These are phyloP conservation scores for Diachasmimorpha longicaudata DNA, from an alignment of 1,140 invertebrate species.

Conservation along the genomic window DNA sequence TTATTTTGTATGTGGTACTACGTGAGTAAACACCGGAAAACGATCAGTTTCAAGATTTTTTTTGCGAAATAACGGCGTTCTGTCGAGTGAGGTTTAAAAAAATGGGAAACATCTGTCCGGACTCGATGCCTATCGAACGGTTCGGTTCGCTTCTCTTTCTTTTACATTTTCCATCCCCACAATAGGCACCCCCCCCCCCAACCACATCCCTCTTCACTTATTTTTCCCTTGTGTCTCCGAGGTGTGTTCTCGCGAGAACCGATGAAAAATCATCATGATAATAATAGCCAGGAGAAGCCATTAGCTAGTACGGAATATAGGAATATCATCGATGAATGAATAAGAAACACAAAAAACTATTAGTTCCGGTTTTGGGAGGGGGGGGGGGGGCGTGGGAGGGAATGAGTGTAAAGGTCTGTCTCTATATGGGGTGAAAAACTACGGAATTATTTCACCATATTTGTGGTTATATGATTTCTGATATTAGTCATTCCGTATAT, in stretches of 20 bases:
- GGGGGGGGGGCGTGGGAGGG: not conserved
- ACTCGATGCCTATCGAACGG: constrained; percentile 36
- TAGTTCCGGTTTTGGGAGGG: constrained; percentile 25
- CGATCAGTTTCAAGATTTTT: constrained; percentile 33
- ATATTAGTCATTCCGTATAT: constrained; percentile 24
- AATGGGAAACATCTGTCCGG: constrained; percentile 38
- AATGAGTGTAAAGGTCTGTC: not conserved
- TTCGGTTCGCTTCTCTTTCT: constrained; percentile 27
- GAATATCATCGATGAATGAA: constrained; percentile 19
- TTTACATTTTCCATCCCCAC: constrained; percentile 12
- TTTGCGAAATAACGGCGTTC: constrained; percentile 37
- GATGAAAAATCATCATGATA: constrained; percentile 33
- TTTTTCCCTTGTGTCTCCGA: constrained; percentile 10
- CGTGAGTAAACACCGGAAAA: not conserved
- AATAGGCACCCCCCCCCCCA: not conserved
- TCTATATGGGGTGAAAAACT: not conserved
- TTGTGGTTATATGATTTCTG: constrained; percentile 41
- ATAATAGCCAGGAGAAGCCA: constrained; percentile 24
- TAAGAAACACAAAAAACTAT: constrained; percentile 51
- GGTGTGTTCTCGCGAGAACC: constrained; percentile 17
- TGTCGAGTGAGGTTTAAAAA: constrained; percentile 38
- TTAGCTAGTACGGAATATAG: constrained; percentile 23
- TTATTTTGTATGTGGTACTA: not conserved
- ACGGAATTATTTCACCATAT: constrained; percentile 10
- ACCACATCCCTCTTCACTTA: not conserved